Percentiles rank a stretch among this genome's conserved stretches.
Conservation (phyloP, 2,113 vertebrate genomes). For the Oxyruncus cristatus region DNA sequence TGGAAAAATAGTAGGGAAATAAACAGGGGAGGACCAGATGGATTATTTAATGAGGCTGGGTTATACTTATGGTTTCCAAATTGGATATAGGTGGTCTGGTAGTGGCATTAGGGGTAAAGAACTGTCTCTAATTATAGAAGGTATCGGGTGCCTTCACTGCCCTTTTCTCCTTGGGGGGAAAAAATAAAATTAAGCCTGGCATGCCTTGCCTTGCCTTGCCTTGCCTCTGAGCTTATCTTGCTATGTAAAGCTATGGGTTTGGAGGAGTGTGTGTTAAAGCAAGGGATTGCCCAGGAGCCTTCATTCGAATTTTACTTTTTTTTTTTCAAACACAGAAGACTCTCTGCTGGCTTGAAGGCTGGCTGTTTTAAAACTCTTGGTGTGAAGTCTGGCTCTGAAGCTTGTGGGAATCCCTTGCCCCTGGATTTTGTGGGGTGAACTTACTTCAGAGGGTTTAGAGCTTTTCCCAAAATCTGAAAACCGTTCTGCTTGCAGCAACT, state of each 20-base stretch:
- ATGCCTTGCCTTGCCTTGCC: accelerated
- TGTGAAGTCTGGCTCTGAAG: background rate
- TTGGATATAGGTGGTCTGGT: background rate
- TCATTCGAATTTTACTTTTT: background rate
- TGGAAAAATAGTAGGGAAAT: background rate
- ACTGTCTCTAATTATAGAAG: constrained; percentile 24
- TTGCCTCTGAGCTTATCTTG: background rate
- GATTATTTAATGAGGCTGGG: constrained; percentile 1
- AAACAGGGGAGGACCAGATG: background rate
- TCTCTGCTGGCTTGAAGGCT: background rate
- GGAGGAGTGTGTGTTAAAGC: background rate
- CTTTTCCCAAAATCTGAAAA: background rate
- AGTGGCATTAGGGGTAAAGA: background rate
- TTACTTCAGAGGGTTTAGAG: background rate
- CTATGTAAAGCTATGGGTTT: background rate
- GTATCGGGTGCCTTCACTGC: constrained; percentile 19
- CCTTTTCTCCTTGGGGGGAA: constrained; percentile 22
- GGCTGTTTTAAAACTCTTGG: background rate
- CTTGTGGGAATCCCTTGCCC: background rate
- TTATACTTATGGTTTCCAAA: background rate
- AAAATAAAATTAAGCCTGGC: background rate
- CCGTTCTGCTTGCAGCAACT: background rate
- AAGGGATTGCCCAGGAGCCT: background rate
- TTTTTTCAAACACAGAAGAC: background rate
- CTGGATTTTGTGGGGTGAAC: background rate